phyloP scores from a whole-genome alignment of 2,797 vertebrate species.

The Monodelphis domestica region DNA sequence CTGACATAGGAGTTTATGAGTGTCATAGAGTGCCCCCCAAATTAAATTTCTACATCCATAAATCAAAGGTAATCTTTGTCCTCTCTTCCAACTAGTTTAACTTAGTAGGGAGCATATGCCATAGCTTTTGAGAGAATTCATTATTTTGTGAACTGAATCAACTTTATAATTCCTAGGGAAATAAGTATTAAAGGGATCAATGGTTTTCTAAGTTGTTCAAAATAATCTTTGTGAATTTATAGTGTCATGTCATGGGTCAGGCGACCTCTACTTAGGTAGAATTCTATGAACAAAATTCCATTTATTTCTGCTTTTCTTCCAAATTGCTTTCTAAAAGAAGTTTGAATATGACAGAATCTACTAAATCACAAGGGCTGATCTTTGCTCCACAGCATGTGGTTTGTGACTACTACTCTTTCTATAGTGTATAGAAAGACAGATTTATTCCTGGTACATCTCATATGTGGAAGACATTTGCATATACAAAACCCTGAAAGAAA shows the following conservation, averaged over 20 bases:
- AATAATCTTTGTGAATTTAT: neutral
- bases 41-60: neutral
- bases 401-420: neutral
- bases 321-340: neutral
- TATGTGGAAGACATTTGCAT: neutral
- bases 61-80: constrained; percentile 8
- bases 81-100: constrained; percentile 14
- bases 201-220: neutral
- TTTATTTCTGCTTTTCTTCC: neutral
- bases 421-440: neutral
- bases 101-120: neutral
- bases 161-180: neutral
- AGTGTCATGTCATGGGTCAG: neutral
- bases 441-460: neutral
- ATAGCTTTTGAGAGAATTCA: neutral
- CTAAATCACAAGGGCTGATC: neutral
- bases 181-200: neutral
- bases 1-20: neutral
- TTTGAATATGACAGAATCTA: neutral
- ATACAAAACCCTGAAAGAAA: neutral
- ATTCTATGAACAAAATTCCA: neutral
- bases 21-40: neutral
- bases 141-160: constrained; percentile 7
- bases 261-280: neutral
- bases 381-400: neutral